Evolutionary conservation across 1,140 invertebrate species (phyloP).

Genomic region (Coelopa frigida): DNA sequence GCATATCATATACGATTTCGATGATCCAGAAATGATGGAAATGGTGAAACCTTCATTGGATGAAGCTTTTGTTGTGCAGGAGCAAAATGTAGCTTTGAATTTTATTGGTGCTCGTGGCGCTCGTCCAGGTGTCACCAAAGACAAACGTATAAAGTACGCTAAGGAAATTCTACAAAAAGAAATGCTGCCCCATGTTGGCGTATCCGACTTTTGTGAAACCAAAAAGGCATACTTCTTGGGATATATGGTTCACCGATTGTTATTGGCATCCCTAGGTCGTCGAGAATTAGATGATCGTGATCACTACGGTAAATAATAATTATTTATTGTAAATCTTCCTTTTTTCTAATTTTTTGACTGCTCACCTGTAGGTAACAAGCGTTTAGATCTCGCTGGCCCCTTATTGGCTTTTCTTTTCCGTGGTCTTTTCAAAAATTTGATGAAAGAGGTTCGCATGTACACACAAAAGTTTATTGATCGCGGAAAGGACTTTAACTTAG

Average conservation of each 20-base stretch:
- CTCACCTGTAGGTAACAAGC: slow-evolving; percentile 63
- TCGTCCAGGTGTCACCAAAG: slow-evolving; percentile 93
- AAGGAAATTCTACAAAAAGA: slow-evolving; percentile 98
- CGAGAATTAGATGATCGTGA: slow-evolving; percentile 96
- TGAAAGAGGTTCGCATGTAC: slow-evolving; percentile 95
- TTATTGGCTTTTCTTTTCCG: slow-evolving; percentile 92
- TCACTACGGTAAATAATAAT: slow-evolving; percentile 80
- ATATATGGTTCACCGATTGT: slow-evolving; percentile 96
- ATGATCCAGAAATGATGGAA: slow-evolving; percentile 99
- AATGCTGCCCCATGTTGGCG: slow-evolving; percentile 98
- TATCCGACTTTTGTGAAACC: slow-evolving; percentile 98
- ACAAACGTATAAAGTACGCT: slow-evolving; percentile 98
- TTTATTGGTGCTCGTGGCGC: slow-evolving; percentile 97
- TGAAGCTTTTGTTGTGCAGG: slow-evolving; percentile 99
- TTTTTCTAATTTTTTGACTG: not conserved
- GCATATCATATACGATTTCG: slow-evolving; percentile 98
- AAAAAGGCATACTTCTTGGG: slow-evolving; percentile 98
- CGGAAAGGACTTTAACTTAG: slow-evolving; percentile 96
- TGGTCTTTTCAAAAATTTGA: slow-evolving; percentile 86
- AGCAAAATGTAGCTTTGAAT: slow-evolving; percentile 96
- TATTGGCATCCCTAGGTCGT: slow-evolving; percentile 88
- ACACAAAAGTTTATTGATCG: slow-evolving; percentile 98
- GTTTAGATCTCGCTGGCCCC: slow-evolving; percentile 94
- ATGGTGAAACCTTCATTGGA: slow-evolving; percentile 99
- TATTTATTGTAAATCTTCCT: not conserved